Base-by-base conservation (phyloP, 2,797 vertebrate genomes). In the Pseudocheirus occidentalis region DNA sequence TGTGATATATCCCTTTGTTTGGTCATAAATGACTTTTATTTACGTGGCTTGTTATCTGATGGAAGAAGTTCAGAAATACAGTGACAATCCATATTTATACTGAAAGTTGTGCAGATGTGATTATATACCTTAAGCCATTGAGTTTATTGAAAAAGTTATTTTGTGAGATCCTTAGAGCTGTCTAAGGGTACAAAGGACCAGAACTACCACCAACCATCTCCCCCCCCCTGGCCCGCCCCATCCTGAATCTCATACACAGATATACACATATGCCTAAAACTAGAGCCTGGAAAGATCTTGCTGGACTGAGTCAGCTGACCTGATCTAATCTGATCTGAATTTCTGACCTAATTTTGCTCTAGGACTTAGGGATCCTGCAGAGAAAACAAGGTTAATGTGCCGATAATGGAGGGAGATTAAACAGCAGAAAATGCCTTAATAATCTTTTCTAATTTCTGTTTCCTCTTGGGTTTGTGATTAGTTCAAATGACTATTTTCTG, bases 271-370 rank as follows among this genome's bases (percentile, higher is more conserved):
- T 90, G 50, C 11, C 34, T 73, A 34, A 56, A 95, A 95, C 95
- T 56, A 91, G 92, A 81, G 95, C 94, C 92, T 97, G 97, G 97
- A 96, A 98, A 94, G 94, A 96, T 97, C 92, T 98, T 98, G 62
- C 95, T 97, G 96, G 95, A 95, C 96, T 97, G 97, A 98, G 95
- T 98, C 97, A 98, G 97, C 96, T 98, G 98, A 98, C 98, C 93
- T 98, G 96, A 98, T 98, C 92, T 98, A 96, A 98, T 98, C 92
- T 97, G 97, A 98, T 98, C 98, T 98, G 98, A 98, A 98, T 98
- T 98, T 98, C 97, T 99, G 98, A 99, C 98, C 98, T 99, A 98
- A 98, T 99, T 99, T 99, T 98, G 90, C 94, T 93, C 55, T 56
- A 94, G 92, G 98, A 97, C 93, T 98, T 97, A 96, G 97, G 4